Evolutionary conservation across 2,113 vertebrate genomes (phyloP).

Genomic region (Embiotoca jacksoni): DNA sequence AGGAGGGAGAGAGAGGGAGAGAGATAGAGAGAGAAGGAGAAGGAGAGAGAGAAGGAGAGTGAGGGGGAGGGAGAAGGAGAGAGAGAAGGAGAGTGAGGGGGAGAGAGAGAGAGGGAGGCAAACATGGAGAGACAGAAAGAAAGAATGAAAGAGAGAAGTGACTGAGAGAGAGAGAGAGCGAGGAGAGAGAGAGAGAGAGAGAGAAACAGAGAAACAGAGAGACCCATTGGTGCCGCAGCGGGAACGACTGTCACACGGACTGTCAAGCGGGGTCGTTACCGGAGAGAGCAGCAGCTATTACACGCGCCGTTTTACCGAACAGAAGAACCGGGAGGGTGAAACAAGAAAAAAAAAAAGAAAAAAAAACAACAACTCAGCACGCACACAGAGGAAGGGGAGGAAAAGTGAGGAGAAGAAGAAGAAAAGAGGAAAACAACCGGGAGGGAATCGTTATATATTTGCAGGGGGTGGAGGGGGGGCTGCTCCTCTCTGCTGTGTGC

Average conservation of each 20-base stretch:
- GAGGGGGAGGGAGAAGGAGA: too few relatives aligned
- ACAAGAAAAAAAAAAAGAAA: neutral
- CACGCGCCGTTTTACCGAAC: constrained; percentile 18
- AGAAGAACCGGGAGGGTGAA: neutral
- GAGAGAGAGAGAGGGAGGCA: neutral
- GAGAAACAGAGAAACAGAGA: constrained; percentile 15
- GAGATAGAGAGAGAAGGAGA: neutral
- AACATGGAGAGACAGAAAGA: neutral
- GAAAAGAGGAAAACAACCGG: neutral
- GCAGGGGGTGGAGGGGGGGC: too few relatives aligned
- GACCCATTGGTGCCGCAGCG: constrained; percentile 68
- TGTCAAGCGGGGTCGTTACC: constrained; percentile 61
- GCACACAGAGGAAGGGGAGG: constrained; percentile 5
- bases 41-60: too few relatives aligned
- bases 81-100: neutral
- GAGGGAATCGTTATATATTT: constrained; percentile 1
- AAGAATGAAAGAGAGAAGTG: constrained; percentile 11
- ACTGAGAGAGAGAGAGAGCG: neutral
- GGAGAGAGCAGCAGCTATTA: constrained; percentile 52
- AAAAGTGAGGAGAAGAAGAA: constrained; percentile 2
- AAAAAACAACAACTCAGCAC: neutral
- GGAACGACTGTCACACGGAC: constrained; percentile 74
- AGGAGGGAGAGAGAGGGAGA: neutral
- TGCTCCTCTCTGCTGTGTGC: constrained; percentile 26
- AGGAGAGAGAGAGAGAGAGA: constrained; percentile 17